Conservation (phyloP, 2,888 invertebrate species). For the Timema cristinae region DNA sequence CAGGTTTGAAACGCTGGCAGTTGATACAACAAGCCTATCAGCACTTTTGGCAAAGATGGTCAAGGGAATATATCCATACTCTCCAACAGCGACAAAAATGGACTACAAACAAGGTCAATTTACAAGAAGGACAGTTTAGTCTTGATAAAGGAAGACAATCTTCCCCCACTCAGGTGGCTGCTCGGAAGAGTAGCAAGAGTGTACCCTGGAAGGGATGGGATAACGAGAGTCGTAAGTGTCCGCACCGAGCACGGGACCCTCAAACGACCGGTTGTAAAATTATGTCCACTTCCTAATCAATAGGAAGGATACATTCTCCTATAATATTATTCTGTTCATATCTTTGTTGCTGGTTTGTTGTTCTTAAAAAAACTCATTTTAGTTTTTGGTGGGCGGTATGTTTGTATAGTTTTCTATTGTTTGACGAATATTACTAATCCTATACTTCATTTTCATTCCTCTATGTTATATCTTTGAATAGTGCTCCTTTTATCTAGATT, state of each 20-base stretch:
- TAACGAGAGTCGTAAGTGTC: not conserved
- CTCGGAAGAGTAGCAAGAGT: not conserved
- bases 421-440: no score
- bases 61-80: constrained; percentile 19
- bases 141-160: not conserved
- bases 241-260: not conserved
- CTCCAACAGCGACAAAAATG: constrained; percentile 23
- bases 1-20: constrained; percentile 25
- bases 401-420: no score
- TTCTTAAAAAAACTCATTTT: no score
- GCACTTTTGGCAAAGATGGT: constrained; percentile 27
- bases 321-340: no score
- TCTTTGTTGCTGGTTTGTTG: no score
- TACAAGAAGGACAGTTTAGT: not conserved
- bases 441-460: no score
- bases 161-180: not conserved
- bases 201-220: not conserved
- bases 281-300: not conserved
- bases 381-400: no score
- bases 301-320: not conserved
- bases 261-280: not conserved
- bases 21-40: constrained; percentile 20
- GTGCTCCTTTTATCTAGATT: no score
- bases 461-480: no score
- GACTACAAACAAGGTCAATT: not conserved